Conservation (phyloP, 1,140 invertebrate species). For the Tigriopus japonicus region DNA sequence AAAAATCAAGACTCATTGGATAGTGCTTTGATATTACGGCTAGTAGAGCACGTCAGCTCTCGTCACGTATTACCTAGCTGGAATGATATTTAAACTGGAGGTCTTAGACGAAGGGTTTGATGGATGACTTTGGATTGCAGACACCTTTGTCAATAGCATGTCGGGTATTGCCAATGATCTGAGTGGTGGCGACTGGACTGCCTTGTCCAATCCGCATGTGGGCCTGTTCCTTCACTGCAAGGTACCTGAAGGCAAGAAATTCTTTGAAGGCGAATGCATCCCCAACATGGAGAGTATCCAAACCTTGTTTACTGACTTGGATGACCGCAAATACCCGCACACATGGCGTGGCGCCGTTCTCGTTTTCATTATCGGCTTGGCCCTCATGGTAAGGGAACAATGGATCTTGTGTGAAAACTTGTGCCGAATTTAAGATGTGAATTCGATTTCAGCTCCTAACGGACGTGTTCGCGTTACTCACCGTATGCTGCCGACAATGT, state of each 20-base stretch:
- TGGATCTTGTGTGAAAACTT: too few species aligned
- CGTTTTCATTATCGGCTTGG: slow-evolving; percentile 5
- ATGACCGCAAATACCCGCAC: slow-evolving; percentile 6
- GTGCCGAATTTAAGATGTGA: too few species aligned
- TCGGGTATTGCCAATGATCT: not conserved
- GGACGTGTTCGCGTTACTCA: slow-evolving; percentile 5
- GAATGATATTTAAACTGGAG: too few species aligned
- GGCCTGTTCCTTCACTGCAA: slow-evolving; percentile 9
- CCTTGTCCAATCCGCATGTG: not conserved
- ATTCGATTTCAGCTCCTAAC: not conserved
- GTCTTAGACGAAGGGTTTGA: too few species aligned
- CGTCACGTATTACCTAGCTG: too few species aligned
- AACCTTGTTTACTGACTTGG: not conserved
- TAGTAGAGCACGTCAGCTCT: too few species aligned
- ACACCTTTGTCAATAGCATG: not conserved
- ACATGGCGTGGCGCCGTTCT: slow-evolving; percentile 4
- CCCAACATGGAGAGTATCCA: slow-evolving; percentile 10
- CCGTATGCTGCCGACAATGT: slow-evolving; percentile 9
- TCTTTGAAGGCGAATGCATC: slow-evolving; percentile 14
- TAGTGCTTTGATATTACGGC: too few species aligned
- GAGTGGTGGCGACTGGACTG: not conserved
- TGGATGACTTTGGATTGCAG: slow-evolving; percentile 1
- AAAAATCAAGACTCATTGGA: too few species aligned
- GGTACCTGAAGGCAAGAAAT: slow-evolving; percentile 2
- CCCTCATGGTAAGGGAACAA: slow-evolving; percentile 5